These are phyloP conservation scores for Sebastiscus albofasciatus DNA, from an alignment of 2,797 vertebrate species.

Conservation along the genomic window DNA sequence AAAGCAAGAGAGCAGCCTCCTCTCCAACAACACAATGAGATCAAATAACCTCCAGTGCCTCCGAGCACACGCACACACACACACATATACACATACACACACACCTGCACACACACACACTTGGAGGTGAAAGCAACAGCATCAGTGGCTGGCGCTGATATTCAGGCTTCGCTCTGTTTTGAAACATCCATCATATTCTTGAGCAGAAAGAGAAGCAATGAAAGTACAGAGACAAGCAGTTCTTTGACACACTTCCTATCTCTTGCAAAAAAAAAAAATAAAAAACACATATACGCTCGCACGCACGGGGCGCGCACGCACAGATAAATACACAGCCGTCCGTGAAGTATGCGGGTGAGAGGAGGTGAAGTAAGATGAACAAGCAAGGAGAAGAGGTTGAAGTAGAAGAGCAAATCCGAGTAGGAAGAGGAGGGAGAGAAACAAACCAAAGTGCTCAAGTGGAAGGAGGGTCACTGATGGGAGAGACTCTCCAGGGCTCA, in stretches of 20 bases:
- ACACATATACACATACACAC: conserved; percentile 4
- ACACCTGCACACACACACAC: conserved; percentile 7
- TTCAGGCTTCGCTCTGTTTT: conserved; percentile 62
- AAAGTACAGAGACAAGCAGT: conserved; percentile 38
- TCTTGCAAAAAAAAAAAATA: background rate
- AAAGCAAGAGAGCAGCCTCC: conserved; percentile 68
- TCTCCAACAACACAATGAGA: conserved; percentile 74
- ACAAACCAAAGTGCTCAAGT: conserved; percentile 19
- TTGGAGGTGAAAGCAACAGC: conserved; percentile 40
- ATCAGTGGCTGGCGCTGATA: conserved; percentile 55
- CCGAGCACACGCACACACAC: conserved; percentile 16
- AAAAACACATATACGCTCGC: conserved; percentile 20
- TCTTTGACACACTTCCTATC: conserved; percentile 35
- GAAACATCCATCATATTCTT: conserved; percentile 69
- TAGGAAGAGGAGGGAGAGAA: conserved; percentile 1
- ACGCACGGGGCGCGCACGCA: background rate
- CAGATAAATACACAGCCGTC: conserved; percentile 26
- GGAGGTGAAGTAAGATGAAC: conserved; percentile 57
- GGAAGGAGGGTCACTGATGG: conserved; percentile 46
- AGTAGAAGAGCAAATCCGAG: conserved; percentile 36
- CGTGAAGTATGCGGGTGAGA: conserved; percentile 33
- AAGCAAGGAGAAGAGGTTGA: conserved; percentile 28
- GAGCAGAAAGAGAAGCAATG: conserved; percentile 47
- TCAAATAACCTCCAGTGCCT: conserved; percentile 75
- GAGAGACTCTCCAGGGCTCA: conserved; percentile 34